Percentiles rank a stretch among this genome's conserved stretches.
These are phyloP conservation scores for Rostratula benghalensis DNA, from an alignment of 2,113 vertebrate species.

Conservation along the genomic window DNA sequence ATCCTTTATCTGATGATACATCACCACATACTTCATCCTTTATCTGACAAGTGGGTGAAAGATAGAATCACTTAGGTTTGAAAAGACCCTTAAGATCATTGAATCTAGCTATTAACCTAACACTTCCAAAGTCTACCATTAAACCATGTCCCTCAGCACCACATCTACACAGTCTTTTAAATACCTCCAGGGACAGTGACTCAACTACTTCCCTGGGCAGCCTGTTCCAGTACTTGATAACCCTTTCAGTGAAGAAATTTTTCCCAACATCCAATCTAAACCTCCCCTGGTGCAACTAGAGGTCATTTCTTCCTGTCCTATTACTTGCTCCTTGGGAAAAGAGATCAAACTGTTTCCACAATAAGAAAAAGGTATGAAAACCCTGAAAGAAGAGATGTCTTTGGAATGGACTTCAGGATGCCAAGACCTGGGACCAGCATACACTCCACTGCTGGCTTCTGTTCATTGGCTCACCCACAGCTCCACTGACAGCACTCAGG, in stretches of 20 bases:
- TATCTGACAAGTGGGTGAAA: neutral
- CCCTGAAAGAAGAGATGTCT: neutral
- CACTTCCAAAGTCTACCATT: neutral
- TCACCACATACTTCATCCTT: neutral
- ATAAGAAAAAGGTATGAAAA: neutral
- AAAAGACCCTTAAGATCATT: neutral
- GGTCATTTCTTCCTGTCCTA: neutral
- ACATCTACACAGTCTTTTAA: neutral
- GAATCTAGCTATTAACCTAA: neutral
- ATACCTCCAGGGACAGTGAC: neutral
- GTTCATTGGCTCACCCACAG: neutral
- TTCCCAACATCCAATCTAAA: neutral
- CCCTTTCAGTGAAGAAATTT: neutral
- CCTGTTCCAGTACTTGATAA: neutral
- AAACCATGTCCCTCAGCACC: neutral
- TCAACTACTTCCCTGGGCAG: neutral
- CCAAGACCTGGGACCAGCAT: neutral
- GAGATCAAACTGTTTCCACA: neutral
- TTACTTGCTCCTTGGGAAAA: neutral
- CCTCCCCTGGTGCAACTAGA: neutral
- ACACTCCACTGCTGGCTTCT: neutral
- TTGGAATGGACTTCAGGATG: neutral
- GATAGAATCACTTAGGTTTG: neutral
- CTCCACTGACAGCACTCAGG: neutral
- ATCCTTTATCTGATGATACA: neutral